Base-by-base conservation (phyloP, 2,888 invertebrate genomes). In the Mythimna impura region DNA sequence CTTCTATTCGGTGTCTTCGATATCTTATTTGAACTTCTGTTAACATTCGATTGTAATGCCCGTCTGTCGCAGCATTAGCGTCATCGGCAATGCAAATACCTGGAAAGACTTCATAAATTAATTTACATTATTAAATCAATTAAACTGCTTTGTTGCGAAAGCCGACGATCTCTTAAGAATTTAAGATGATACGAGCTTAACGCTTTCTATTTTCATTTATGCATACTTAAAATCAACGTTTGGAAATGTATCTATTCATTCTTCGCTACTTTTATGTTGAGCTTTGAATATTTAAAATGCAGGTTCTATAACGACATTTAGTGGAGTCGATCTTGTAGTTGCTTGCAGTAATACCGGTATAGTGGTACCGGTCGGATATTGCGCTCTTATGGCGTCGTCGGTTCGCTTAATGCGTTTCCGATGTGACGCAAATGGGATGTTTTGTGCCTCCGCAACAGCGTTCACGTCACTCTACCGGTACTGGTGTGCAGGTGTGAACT, bases 391-490 rank as follows among this genome's bases (percentile, higher is more conserved):
- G 89, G 90, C 92, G 89, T 91, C 91, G 92, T 92, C 92, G 91
- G 90, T 87, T 90, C 90, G 90, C 90, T 92, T 93, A 94, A 95
- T 95, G 93, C 90, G 93, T 95, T 95, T 95, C 96, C 96, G 93
- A 95, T 94, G 94, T 94, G 95, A 92, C 92, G 93, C 92, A 94
- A 95, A 94, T 94, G 93, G 91, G 89, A 92, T 92, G 93, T 93
- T 94, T 90, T 93, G 91, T 92, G 86, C 89, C 87, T 86, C 84
- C 69, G 82, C 86, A 85, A 82, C 79, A 85, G 84, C 47, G 77
- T 68, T 82, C 70, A 78, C 76, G 76, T 79, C 77, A 80, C 76
- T 68, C 76, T 78, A 77, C 55, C 76, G 75, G 71, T 76, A 78
- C 68, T 77, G 66, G 60, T 72, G 84, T 83, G 83, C 91, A 91